These are phyloP conservation scores for Sisor rabdophorus DNA, from an alignment of 2,113 vertebrate genomes.

Conservation along the genomic window DNA sequence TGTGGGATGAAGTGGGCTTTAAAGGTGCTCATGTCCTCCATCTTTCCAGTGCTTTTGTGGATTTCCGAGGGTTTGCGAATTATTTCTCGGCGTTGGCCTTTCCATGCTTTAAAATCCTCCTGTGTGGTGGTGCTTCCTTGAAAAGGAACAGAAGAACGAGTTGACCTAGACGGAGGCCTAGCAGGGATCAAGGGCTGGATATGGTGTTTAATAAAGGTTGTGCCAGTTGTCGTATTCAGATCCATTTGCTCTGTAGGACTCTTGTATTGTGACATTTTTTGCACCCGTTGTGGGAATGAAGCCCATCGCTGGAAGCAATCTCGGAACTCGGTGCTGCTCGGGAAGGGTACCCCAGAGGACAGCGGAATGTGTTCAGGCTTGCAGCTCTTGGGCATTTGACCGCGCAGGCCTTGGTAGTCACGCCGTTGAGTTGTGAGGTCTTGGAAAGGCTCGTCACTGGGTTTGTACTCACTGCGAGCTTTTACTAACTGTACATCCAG, in stretches of 20 bases:
- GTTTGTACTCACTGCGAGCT: conserved; percentile 66
- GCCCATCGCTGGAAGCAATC: conserved; percentile 74
- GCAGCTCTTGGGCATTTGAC: conserved; percentile 68
- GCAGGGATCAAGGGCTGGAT: conserved; percentile 60
- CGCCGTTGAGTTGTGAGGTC: conserved; percentile 72
- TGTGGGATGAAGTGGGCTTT: conserved; percentile 73
- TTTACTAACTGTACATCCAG: conserved; percentile 54
- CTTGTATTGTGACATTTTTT: conserved; percentile 58
- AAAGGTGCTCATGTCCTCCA: conserved; percentile 77
- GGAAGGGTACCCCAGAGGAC: conserved; percentile 57
- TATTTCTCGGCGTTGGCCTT: conserved; percentile 51
- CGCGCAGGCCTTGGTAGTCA: conserved; percentile 72
- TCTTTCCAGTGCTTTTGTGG: conserved; percentile 61
- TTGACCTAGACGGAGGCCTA: conserved; percentile 58
- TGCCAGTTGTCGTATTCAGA: conserved; percentile 64
- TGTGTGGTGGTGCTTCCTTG: conserved; percentile 73
- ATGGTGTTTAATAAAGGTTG: conserved; percentile 64
- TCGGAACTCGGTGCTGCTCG: conserved; percentile 73
- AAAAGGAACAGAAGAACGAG: conserved; percentile 63
- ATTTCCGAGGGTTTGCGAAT: conserved; percentile 59
- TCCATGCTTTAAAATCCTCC: conserved; percentile 76
- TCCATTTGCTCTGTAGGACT: conserved; percentile 71
- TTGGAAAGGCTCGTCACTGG: conserved; percentile 68
- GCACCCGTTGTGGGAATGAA: conserved; percentile 52
- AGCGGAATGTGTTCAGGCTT: conserved; percentile 60